phyloP scores from a whole-genome alignment of 2,888 invertebrate genomes.

The Lapara coniferarum region DNA sequence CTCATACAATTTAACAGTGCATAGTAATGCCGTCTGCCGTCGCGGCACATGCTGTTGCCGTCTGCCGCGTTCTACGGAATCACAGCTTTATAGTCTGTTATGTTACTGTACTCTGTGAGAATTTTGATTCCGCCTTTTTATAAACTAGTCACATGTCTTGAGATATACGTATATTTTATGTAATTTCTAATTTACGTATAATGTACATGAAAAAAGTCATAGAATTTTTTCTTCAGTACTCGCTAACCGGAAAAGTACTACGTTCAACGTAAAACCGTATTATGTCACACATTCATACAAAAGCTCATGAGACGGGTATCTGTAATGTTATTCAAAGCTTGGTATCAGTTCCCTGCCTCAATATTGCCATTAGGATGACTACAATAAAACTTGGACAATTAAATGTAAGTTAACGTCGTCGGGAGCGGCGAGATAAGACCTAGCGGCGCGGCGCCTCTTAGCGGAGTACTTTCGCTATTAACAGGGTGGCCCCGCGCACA shows the following conservation, averaged over 20 bases:
- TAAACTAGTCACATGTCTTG: neutral
- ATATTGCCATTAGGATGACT: slow-evolving; percentile 72
- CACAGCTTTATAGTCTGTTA: no score
- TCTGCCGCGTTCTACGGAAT: no score
- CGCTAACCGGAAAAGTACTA: slow-evolving; percentile 14
- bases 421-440: slow-evolving; percentile 74
- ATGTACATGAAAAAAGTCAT: neutral
- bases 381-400: slow-evolving; percentile 81
- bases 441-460: slow-evolving; percentile 67
- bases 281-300: slow-evolving; percentile 22
- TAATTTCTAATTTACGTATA: neutral
- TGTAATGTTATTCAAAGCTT: slow-evolving; percentile 57
- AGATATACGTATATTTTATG: neutral
- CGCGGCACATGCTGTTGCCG: no score
- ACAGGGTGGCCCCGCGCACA: slow-evolving; percentile 62
- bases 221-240: slow-evolving; percentile 6
- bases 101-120: no score
- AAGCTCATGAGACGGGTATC: slow-evolving; percentile 43
- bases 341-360: slow-evolving; percentile 63
- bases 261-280: slow-evolving; percentile 16
- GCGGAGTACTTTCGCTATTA: slow-evolving; percentile 72
- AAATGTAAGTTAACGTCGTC: slow-evolving; percentile 75
- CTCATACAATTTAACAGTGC: no score
- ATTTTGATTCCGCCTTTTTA: no score
- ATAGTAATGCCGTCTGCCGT: no score